Evolutionary conservation across 2,888 invertebrate genomes (phyloP), one percentile per base, ranked within the genome.

Genomic region (Euproctis similis): DNA sequence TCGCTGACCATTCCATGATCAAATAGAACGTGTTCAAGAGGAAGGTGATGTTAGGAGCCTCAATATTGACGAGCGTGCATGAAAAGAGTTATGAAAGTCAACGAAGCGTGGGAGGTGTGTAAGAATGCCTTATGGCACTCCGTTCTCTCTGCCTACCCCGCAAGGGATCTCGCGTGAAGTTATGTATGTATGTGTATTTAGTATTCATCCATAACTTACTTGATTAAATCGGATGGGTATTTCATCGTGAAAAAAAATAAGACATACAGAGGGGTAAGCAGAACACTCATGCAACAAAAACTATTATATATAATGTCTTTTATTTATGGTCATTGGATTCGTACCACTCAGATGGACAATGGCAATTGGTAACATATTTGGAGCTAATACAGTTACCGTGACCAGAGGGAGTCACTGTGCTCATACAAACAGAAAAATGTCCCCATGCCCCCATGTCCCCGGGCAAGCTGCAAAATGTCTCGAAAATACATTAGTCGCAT

Each of bases 401-500:
- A 58, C 61, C 55, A 48, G 57, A 64, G 71, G 71, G 66, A 58
- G 60, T 59, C 61, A 71, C 62, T 71, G 67, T 50, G 59, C 51
- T 67, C 75, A 68, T 68, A 73, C 74, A 72, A 71, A 82, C 70
- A 78, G 74, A 84, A 80, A 80, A 81, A 80, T 77, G 69, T 71
- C 80, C 74, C 55, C 60, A 65, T 71, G 82, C 81, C n/a, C n/a
- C n/a, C n/a, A n/a, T n/a, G 69, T 71, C 80, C 74, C 55, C 60
- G 65, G 72, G 82, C 81, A 77, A 76, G 78, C 82, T 82, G 82
- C 81, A 81, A 76, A 82, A 81, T 82, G 84, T 82, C 77, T 74
- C 77, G 59, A 80, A 82, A 82, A 78, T 76, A 80, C 81, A 84
- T 84, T 84, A 84, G 76, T 52, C 65, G 78, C 81, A 82, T 82